Conservation (phyloP, 2,113 vertebrate species). For the Notechis scutatus region DNA sequence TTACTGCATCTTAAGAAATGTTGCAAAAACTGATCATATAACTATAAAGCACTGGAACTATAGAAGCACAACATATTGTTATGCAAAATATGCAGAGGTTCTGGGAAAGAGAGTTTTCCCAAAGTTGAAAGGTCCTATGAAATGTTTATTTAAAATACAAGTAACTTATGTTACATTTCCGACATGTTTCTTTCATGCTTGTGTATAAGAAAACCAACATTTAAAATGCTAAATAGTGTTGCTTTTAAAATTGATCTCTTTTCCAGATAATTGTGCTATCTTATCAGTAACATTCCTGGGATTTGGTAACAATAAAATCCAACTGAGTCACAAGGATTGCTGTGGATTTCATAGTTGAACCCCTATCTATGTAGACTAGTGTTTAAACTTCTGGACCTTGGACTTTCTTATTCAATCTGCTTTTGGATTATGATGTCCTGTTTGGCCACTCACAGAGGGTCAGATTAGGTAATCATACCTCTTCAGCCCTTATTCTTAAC, state of each 20-base stretch:
- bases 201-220: neutral
- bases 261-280: neutral
- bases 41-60: neutral
- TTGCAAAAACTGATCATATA: neutral
- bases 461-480: too few species aligned
- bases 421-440: too few species aligned
- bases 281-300: neutral
- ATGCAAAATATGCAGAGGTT: neutral
- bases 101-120: neutral
- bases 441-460: too few species aligned
- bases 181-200: neutral
- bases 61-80: neutral
- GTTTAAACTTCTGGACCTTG: too few species aligned
- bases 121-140: neutral
- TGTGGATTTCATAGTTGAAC: neutral
- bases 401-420: too few species aligned
- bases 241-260: neutral
- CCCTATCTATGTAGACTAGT: too few species aligned
- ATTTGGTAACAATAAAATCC: neutral
- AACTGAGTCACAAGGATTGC: neutral
- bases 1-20: neutral
- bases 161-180: neutral
- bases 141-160: neutral
- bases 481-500: too few species aligned
- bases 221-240: neutral